Conservation (phyloP, 2,888 invertebrate genomes). For the Trichacis sp. region DNA sequence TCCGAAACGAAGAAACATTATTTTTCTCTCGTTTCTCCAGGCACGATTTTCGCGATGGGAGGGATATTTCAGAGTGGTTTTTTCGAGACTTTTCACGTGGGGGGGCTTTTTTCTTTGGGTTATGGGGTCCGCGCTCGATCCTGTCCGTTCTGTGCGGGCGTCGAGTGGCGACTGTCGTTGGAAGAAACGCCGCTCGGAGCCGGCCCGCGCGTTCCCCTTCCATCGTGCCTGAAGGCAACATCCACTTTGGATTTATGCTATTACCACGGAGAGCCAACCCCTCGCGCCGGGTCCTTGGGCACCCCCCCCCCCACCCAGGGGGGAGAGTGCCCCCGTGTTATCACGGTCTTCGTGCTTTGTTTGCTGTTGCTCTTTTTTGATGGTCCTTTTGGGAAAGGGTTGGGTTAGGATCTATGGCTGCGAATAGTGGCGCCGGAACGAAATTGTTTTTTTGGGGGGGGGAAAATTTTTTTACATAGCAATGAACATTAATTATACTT, state of each 20-base stretch:
- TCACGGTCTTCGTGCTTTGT: background rate
- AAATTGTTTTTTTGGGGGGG: no score
- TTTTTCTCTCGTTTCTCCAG: slow-evolving; percentile 5
- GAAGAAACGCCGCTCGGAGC: slow-evolving; percentile 44
- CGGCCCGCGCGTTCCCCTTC: slow-evolving; percentile 51
- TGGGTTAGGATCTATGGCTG: no score
- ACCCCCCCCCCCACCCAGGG: slow-evolving; percentile 16
- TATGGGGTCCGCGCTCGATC: slow-evolving; percentile 20
- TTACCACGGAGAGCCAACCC: slow-evolving; percentile 54
- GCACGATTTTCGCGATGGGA: background rate
- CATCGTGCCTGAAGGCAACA: slow-evolving; percentile 44
- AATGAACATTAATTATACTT: no score
- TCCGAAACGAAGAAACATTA: slow-evolving; percentile 4
- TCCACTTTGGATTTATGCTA: slow-evolving; percentile 55
- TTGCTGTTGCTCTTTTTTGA: background rate
- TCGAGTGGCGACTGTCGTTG: slow-evolving; percentile 66
- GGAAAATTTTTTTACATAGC: no score
- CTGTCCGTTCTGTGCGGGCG: slow-evolving; percentile 60
- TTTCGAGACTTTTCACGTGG: no score
- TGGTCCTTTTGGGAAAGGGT: no score
- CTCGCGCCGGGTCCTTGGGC: slow-evolving; percentile 39
- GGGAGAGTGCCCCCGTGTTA: slow-evolving; percentile 1
- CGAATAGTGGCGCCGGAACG: no score
- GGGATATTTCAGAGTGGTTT: no score
- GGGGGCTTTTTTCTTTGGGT: no score